A percentile compares a stretch with the other conserved stretches of the same genome.
These are phyloP conservation scores for Scaptodrosophila latifasciaeformis DNA, from an alignment of 2,888 invertebrate species.

Conservation along the genomic window DNA sequence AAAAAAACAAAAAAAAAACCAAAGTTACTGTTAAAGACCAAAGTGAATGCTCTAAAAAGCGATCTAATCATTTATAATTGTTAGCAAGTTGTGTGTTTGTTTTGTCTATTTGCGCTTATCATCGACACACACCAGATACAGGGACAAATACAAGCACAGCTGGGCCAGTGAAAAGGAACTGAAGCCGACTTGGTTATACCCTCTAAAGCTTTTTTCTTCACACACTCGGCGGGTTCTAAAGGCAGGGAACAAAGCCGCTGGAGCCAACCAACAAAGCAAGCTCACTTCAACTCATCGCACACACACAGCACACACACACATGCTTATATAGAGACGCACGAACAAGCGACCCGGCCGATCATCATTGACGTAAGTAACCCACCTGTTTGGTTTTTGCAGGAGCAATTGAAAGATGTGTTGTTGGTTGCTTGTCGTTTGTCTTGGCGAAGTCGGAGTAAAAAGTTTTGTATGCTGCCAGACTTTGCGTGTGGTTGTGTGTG, in stretches of 20 bases:
- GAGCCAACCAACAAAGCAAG: no score
- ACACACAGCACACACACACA: conserved; percentile 8
- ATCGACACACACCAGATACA: conserved; percentile 40
- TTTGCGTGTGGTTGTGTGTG: no score
- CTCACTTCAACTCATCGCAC: no score
- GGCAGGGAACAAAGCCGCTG: no score
- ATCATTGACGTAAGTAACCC: conserved; percentile 26
- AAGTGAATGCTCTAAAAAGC: conserved; percentile 65
- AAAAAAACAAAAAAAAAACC: no score
- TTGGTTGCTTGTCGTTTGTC: conserved; percentile 42
- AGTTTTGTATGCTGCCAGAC: no score
- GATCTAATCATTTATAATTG: conserved; percentile 67
- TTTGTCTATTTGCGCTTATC: conserved; percentile 66
- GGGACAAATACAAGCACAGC: not conserved
- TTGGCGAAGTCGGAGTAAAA: no score
- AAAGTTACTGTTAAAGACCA: conserved; percentile 59
- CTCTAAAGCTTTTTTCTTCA: not conserved
- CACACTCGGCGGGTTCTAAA: no score
- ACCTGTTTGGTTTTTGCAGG: conserved; percentile 58
- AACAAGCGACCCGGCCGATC: not conserved
- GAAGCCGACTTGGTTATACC: not conserved
- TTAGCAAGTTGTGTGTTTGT: conserved; percentile 61
- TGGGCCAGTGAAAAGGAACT: no score
- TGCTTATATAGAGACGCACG: not conserved
- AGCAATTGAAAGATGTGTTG: conserved; percentile 51